Base-by-base conservation (phyloP, 2,113 vertebrate species). In the Camelus bactrianus region DNA sequence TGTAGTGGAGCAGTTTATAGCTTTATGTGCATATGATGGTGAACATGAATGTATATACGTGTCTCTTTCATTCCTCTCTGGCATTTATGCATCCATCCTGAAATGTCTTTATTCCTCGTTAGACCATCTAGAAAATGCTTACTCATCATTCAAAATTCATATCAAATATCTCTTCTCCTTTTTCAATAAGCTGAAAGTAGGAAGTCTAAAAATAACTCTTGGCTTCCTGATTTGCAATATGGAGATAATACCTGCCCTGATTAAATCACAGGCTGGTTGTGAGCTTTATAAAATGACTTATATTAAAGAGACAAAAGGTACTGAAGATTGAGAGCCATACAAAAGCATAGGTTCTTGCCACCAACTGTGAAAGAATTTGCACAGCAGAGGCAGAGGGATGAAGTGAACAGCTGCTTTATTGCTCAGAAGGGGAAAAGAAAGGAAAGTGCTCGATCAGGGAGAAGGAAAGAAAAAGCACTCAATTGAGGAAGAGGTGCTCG, bases 201-300 rank as follows among this genome's bases (percentile, higher is more conserved):
- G 20, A 50, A 69, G 56, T 91, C 82, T 96, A 96, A 96, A 97
- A 93, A 94, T 94, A 94, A 88, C 91, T 91, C 76, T 67, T 67
- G 77, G 28, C 42, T 94, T 90, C 54, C 56, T 95, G 82, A 87
- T 96, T 95, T 95, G 69, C 69, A 26, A 48, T 73, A 64, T 62
- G 58, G 60, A 94, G 85, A 90, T 91, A 92, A 72, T 28, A 48
- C 48, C 13, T 93, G 16, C 20, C 30, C 79, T 89, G 73, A 72
- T 93, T 90, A 88, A 91, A 75, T 96, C 76, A 76, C 65, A 94
- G 80, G 48, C 48, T 93, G 84, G 19, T 56, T 80, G 30, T 81
- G 46, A 28, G 54, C 60, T 26, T 65, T 75, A 91, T 91, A 70
- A 93, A 94, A 89, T 95, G 56, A 69, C 76, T 72, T 92, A 35